Base-by-base conservation (phyloP, 2,113 vertebrate genomes). In the Tachuris rubrigastra region DNA sequence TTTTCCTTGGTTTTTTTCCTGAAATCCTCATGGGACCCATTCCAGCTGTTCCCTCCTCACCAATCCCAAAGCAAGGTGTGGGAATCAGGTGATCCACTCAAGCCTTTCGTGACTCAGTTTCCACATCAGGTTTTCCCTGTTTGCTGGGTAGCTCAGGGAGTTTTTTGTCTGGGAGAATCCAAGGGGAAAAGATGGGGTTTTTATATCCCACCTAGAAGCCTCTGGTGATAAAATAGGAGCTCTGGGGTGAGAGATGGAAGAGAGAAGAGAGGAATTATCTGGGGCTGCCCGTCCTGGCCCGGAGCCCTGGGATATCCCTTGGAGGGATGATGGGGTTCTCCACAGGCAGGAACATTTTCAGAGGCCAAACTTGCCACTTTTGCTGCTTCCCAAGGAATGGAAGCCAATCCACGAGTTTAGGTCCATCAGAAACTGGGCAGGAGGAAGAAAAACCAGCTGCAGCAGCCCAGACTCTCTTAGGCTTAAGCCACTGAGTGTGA, bases 391-490 rank as follows among this genome's bases (percentile, higher is more conserved):
- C 2, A 2, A 50, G 37, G 9, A 73, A 58, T 16, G 53, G 28
- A 73, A 86, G 30, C 63, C 68, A 39, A 25, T 19, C 90, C 72
- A 2, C 28, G 23, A 69, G 79, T 59, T 55, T 60, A 71, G 35
- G 33, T 52, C 69, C 6, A 0, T 83, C 71, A 87, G 69, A 82
- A 87, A 25, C 8, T 2, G 19, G 39, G 33, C 39, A 87, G 60
- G 56, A 90, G 55, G 86, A 58, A 60, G 62, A 33, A 93, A 86
- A 83, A 58, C 10, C 52, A 71, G 25, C 46, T 31, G 47, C 0
- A 81, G 91, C 3, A 92, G 89, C 89, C 79, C 72, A 25, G 59
- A 55, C 79, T 84, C 79, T 95, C 88, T 73, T 24, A 90, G 79
- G 83, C 76, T 75, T 65, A 56, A 95, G 56, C 69, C 80, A 75